Base-by-base conservation (phyloP, 2,797 vertebrate species). In the Epinephelus malabaricus region DNA sequence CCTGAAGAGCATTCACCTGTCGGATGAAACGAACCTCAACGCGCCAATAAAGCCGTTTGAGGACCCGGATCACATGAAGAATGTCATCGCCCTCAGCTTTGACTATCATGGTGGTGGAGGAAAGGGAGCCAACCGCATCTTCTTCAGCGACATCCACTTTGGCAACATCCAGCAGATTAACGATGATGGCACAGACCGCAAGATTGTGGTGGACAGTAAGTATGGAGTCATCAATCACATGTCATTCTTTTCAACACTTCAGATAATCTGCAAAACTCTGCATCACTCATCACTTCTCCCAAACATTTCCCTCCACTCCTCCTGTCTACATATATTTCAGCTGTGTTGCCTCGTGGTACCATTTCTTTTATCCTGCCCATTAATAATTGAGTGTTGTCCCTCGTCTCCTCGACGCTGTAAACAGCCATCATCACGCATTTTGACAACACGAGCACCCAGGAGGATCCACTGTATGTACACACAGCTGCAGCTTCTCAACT, bases 121-220 rank as follows among this genome's bases (percentile, higher is more conserved):
- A 68, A 97, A 96, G 5, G 97, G 97, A 45, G 94, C 96, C 79
- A 98, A 98, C 79, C 97, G 98, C 77, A 96, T 99, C 82, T 99
- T 99, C 95, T 99, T 97, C 94, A 99, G 98, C 0, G 98, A 99
- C 91, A 99, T 99, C 91, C 98, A 99, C 94, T 99, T 99, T 0
- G 98, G 98, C 55, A 99, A 99, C 95, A 99, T 99, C 91, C 98
- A 99, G 91, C 97, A 98, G 92, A 98, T 99, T 94, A 98, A 96
- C 0, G 97, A 99, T 0, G 97, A 99, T 0, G 97, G 98, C 81
- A 96, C 96, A 0, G 95, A 96, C 21, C 96, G 97, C 87, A 97
- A 93, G 91, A 99, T 96, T 38, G 96, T 99, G 0, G 98, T 99
- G 75, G 97, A 99, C 89, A 99, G 98, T 99, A 94, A 98, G 98